phyloP scores from a whole-genome alignment of 1,140 invertebrate species.

The Hydropsyche tenuis region DNA sequence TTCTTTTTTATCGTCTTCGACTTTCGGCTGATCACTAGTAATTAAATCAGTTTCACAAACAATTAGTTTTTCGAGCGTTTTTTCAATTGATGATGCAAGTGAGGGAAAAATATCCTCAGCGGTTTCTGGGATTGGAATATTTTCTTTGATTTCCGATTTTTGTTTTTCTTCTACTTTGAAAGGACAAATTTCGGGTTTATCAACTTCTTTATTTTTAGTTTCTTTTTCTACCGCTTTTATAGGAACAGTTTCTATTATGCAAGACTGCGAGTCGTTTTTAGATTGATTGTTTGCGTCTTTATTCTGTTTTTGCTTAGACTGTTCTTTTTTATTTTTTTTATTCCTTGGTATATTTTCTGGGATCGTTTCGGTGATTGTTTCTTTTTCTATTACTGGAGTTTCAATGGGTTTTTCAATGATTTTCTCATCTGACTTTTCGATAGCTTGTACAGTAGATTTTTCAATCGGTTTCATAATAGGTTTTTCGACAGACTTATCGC shows the following conservation, averaged over 20 bases:
- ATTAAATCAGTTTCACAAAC: conserved; percentile 46
- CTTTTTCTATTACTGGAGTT: background rate
- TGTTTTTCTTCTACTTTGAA: conserved; percentile 5
- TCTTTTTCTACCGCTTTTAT: conserved; percentile 15
- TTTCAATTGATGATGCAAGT: conserved; percentile 45
- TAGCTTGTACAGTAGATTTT: background rate
- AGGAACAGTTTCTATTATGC: background rate
- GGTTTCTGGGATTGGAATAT: conserved; percentile 7
- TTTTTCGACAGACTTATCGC: background rate
- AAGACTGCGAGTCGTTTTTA: background rate
- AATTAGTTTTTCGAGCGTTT: conserved; percentile 47
- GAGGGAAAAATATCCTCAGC: conserved; percentile 43
- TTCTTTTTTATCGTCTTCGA: conserved; percentile 33
- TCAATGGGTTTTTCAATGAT: background rate
- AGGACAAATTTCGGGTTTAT: background rate
- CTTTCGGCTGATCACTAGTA: conserved; percentile 34
- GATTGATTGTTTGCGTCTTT: conserved; percentile 20
- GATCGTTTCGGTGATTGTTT: conserved; percentile 7
- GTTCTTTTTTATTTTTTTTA: conserved; percentile 40
- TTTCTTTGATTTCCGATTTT: background rate
- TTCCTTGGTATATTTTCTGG: background rate
- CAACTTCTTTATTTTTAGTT: background rate
- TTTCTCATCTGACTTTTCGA: background rate
- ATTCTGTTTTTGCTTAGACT: conserved; percentile 37
- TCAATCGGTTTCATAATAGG: background rate